phyloP scores from a whole-genome alignment of 2,113 vertebrate species.

The Hypocryptadius cinnamomeus region DNA sequence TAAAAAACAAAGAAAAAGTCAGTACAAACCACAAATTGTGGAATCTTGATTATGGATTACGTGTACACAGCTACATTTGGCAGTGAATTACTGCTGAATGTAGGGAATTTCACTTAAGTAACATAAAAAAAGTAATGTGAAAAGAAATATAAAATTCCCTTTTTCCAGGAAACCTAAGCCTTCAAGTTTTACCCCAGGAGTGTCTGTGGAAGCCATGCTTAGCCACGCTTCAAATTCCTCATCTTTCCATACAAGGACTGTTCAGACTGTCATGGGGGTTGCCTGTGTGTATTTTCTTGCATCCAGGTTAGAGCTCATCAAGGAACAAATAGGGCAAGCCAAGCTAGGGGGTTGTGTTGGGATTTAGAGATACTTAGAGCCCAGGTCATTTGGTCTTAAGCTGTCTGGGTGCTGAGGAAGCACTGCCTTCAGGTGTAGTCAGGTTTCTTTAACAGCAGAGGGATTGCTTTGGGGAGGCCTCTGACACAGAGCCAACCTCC shows the following conservation, averaged over 20 bases:
- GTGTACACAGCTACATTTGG: not conserved
- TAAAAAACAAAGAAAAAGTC: not conserved
- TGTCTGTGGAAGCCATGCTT: not conserved
- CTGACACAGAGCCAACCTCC: not conserved
- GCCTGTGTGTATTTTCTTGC: not conserved
- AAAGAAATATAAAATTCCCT: not conserved
- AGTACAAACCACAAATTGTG: not conserved
- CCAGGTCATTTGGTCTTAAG: not conserved
- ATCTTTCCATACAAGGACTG: not conserved
- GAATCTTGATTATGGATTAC: not conserved
- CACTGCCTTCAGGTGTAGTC: not conserved
- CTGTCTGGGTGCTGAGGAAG: not conserved
- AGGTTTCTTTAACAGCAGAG: not conserved
- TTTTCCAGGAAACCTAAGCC: not conserved
- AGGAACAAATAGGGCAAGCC: fast-evolving
- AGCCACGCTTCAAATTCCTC: not conserved
- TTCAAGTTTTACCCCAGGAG: not conserved
- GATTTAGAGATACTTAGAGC: not conserved
- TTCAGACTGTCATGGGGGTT: not conserved
- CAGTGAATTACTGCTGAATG: not conserved
- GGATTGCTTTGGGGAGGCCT: not conserved
- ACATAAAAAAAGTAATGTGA: no score
- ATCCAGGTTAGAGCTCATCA: not conserved
- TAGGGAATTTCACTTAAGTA: not conserved
- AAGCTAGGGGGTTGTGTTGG: not conserved